A percentile compares a stretch with the other conserved stretches of the same genome.
phyloP scores from a whole-genome alignment of 2,113 vertebrate species.

The Anoplopoma fimbria region DNA sequence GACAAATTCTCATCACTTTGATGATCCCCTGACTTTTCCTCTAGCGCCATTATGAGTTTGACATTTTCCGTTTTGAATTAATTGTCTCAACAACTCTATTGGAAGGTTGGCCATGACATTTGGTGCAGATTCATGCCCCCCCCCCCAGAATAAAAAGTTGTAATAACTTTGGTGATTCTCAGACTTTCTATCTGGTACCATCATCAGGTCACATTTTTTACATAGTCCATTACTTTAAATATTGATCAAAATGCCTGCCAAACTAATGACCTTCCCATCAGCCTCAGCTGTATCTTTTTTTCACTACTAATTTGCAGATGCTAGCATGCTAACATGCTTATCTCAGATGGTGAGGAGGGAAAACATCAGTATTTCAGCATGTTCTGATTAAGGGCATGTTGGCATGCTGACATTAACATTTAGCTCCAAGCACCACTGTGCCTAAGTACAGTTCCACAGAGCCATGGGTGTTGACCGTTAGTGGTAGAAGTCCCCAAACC shows the following conservation, averaged over 20 bases:
- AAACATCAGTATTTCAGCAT: background rate
- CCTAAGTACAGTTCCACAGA: background rate
- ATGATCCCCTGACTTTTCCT: slow-evolving; percentile 6
- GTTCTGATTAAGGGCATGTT: background rate
- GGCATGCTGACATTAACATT: background rate
- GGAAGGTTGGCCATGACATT: background rate
- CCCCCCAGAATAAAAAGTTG: background rate
- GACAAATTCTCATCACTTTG: background rate
- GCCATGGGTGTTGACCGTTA: background rate
- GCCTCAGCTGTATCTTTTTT: background rate
- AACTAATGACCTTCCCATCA: background rate
- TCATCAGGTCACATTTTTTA: background rate
- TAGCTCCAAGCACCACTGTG: background rate
- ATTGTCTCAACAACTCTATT: background rate
- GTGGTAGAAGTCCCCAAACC: background rate
- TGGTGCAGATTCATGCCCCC: background rate
- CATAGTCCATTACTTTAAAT: background rate
- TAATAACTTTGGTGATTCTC: background rate
- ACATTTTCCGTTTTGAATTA: background rate
- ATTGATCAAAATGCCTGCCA: background rate
- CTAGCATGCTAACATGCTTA: background rate
- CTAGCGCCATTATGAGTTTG: background rate
- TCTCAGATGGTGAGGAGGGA: background rate
- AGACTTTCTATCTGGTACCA: background rate
- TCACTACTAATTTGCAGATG: background rate